Evolutionary conservation across 2,888 invertebrate genomes (phyloP), one percentile per base, ranked within the genome.

Genomic region (Empis livida): DNA sequence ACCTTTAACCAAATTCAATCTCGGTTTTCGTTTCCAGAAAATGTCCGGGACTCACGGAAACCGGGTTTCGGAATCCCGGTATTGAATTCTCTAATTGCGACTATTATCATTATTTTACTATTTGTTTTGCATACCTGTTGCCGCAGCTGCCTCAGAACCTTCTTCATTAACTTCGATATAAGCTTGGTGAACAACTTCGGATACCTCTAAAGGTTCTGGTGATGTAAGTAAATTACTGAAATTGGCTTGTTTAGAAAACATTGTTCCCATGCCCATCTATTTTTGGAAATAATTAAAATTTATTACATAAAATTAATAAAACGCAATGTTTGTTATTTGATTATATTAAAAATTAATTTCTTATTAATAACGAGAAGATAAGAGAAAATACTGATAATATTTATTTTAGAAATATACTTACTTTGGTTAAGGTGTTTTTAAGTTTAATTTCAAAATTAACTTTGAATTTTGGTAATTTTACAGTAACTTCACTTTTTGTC

Each of bases 131-230:
- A 55, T 53, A 62, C 61, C 58, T 27, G 88, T 87, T 37, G 84
- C 87, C 1, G 89, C 90, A 13, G 90, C 87, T 0, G 91, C 90
- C 63, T 90, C 90, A 2, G 86, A 84, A 1, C 92, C 91, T 62
- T 87, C 82, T 62, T 92, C 92, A 62, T 88, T 85, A 0, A 91
- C 87, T 61, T 89, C 86, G 56, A 92, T 84, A 61, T 83, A 87
- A 0, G 89, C 87, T 63, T 91, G 91, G 63, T 92, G 91, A 2
- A 89, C 64, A 2, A 83, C 84, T 56, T 82, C 77, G 32, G 80
- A 80, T 1, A 91, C 82, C 47, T 60, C 63, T n/a, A 6, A 56
- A 50, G 54, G 71, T 68, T 15, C 57, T 2, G 13, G 53, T 55
- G 43, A 48, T 37, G 76, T 69, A 31, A 82, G 62, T 47, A 90